phyloP scores from a whole-genome alignment of 92 coral and sea anemone species.

The Zoanthus sansibaricus region DNA sequence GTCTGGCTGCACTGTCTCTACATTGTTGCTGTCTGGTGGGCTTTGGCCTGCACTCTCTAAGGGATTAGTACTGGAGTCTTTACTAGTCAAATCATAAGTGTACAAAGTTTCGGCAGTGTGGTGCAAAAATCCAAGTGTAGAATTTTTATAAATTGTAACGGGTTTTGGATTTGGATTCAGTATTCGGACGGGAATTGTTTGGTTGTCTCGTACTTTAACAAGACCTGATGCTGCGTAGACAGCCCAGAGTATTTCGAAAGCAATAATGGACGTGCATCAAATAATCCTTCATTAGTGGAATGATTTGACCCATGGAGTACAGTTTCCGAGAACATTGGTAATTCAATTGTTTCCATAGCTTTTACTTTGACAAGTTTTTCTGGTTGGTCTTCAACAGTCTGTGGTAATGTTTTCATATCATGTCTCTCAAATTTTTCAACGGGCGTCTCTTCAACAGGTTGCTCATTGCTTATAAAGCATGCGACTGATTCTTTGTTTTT shows the following conservation, averaged over 20 bases:
- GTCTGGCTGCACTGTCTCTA: neutral
- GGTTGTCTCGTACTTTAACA: neutral
- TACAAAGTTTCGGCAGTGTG: neutral
- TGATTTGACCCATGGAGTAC: too few species aligned
- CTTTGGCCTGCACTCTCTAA: neutral
- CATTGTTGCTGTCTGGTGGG: too few species aligned
- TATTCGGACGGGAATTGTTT: conserved; percentile 16
- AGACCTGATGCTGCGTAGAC: conserved; percentile 4
- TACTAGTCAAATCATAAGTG: neutral
- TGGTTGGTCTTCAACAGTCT: too few species aligned
- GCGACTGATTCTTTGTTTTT: too few species aligned
- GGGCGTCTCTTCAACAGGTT: neutral
- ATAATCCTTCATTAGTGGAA: neutral
- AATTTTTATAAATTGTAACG: neutral
- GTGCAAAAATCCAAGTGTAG: conserved; percentile 20
- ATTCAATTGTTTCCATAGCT: too few species aligned
- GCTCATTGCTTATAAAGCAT: too few species aligned
- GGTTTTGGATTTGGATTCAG: neutral
- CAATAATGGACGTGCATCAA: neutral
- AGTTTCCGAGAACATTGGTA: too few species aligned
- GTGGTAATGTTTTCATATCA: too few species aligned
- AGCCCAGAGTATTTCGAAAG: neutral
- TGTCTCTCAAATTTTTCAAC: neutral
- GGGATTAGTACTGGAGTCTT: neutral
- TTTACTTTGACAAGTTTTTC: too few species aligned